Evolutionary conservation across 2,113 vertebrate species (phyloP).

Genomic region (Catharus bicknelli): DNA sequence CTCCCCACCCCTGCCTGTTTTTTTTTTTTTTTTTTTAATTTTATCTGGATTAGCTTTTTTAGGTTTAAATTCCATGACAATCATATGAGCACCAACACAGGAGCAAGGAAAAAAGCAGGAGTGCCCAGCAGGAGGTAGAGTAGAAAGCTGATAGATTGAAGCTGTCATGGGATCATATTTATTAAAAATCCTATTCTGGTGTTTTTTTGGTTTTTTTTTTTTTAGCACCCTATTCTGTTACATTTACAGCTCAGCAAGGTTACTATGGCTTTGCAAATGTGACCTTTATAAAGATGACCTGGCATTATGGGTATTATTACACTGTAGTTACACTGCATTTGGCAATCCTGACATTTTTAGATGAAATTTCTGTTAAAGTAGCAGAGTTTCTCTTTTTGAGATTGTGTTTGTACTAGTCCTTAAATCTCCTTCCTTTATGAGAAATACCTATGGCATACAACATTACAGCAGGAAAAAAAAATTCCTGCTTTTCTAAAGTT

Average conservation of each 20-base stretch:
- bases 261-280: not conserved
- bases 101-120: not conserved
- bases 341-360: not conserved
- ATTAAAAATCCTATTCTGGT: not conserved
- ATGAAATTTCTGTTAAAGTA: not conserved
- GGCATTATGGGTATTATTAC: not conserved
- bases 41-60: not conserved
- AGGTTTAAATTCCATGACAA: not conserved
- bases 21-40: no score
- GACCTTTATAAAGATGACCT: not conserved
- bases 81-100: not conserved
- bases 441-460: not conserved
- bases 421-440: not conserved
- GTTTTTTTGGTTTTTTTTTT: not conserved
- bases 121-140: not conserved
- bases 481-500: not conserved
- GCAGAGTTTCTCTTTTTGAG: not conserved
- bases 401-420: not conserved
- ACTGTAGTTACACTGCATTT: not conserved
- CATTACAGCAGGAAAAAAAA: not conserved
- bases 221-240: not conserved
- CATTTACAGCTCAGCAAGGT: not conserved
- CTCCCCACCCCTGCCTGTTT: accelerated
- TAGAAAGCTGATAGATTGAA: not conserved
- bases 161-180: not conserved